Evolutionary conservation across 2,113 vertebrate species (phyloP).

Genomic region (Pelecanoides urinatrix): DNA sequence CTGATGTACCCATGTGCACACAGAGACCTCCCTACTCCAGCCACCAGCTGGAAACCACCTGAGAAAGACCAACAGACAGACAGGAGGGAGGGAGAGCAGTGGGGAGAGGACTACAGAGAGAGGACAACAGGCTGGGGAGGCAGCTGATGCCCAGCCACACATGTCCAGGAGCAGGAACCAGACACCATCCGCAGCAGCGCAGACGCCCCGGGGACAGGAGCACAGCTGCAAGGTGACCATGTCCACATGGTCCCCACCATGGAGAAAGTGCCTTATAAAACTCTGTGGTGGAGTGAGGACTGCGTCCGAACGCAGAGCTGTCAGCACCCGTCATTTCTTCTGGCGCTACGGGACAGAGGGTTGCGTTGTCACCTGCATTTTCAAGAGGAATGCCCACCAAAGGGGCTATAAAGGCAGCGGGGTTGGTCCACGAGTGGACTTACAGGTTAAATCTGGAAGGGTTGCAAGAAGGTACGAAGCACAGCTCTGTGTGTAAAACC

Average conservation of each 20-base stretch:
- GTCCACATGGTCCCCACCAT: not conserved
- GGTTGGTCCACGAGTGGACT: not conserved
- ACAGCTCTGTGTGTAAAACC: not conserved
- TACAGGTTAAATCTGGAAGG: not conserved
- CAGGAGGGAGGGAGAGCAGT: not conserved
- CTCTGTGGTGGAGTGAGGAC: not conserved
- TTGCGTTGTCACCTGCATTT: not conserved
- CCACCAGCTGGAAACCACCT: not conserved
- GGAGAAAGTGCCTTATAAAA: not conserved
- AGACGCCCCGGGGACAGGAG: not conserved
- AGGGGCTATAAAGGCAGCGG: not conserved
- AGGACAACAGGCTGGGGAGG: not conserved
- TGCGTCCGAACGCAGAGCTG: not conserved
- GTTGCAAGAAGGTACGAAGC: not conserved
- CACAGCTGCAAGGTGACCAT: not conserved
- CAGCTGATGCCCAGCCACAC: not conserved
- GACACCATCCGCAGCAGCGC: accelerated
- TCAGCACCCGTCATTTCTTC: not conserved
- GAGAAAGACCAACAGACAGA: not conserved
- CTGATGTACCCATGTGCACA: too few species aligned
- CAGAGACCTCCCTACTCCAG: not conserved
- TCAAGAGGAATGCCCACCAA: not conserved
- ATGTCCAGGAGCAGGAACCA: not conserved
- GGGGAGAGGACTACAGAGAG: not conserved
- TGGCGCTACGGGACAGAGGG: accelerated